These are phyloP conservation scores for Netelia inedita DNA, from an alignment of 2,888 invertebrate species.

Conservation along the genomic window DNA sequence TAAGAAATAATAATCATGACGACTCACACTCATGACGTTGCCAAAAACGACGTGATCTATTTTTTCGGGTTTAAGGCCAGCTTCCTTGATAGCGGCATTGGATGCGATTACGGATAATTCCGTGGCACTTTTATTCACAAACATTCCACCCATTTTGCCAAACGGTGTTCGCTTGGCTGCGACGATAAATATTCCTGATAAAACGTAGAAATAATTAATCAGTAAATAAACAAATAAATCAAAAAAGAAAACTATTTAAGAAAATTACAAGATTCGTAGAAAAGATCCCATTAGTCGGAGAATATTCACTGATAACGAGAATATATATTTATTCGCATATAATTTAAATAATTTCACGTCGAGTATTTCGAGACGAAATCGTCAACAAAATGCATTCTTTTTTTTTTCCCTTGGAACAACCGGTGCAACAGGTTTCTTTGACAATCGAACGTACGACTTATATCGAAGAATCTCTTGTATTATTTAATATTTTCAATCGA, in stretches of 20 bases:
- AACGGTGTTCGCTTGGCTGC: conserved; percentile 99
- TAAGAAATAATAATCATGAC: conserved; percentile 1
- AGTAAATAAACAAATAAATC: conserved; percentile 46
- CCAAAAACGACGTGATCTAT: conserved; percentile 97
- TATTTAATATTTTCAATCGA: background rate
- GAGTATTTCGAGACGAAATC: background rate
- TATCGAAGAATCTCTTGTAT: too few relatives aligned
- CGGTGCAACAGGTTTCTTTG: conserved; percentile 12
- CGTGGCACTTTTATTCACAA: conserved; percentile 90
- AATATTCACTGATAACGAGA: background rate
- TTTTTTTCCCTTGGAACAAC: background rate
- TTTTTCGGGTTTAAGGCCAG: conserved; percentile 93
- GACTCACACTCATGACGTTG: conserved; percentile 93
- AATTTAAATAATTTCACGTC: background rate
- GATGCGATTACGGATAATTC: conserved; percentile 94
- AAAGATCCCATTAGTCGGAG: conserved; percentile 10
- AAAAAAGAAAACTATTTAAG: conserved; percentile 43
- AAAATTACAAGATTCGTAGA: conserved; percentile 22
- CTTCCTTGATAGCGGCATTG: conserved; percentile 92
- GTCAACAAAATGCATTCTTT: too few relatives aligned
- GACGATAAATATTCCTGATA: conserved; percentile 94
- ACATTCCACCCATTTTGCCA: conserved; percentile 96
- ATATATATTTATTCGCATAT: conserved; percentile 7
- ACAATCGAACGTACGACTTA: too few relatives aligned
- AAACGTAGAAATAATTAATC: conserved; percentile 40